Evolutionary conservation across 2,888 invertebrate species (phyloP).

Genomic region (Quadroppia sp.): DNA sequence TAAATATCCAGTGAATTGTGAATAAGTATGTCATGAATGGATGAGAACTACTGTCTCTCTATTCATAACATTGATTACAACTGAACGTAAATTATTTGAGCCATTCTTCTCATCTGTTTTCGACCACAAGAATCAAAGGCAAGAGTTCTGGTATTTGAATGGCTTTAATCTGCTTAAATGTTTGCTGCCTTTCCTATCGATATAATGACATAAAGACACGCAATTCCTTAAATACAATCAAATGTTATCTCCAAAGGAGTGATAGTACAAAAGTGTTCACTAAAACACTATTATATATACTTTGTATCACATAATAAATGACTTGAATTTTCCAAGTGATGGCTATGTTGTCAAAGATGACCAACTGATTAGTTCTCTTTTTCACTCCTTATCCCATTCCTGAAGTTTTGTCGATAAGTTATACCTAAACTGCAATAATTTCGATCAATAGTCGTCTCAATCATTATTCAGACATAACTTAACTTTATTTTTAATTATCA

Average conservation of each 20-base stretch:
- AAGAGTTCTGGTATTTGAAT: neutral
- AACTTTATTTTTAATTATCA: too few relatives aligned
- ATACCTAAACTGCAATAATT: neutral
- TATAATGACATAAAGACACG: slow-evolving; percentile 9
- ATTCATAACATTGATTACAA: too few relatives aligned
- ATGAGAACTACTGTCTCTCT: too few relatives aligned
- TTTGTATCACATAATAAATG: slow-evolving; percentile 14
- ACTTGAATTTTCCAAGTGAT: neutral
- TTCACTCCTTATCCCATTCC: neutral
- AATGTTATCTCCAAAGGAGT: neutral
- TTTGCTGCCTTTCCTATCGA: neutral
- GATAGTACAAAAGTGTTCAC: slow-evolving; percentile 8
- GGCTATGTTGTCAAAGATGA: neutral
- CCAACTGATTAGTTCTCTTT: neutral
- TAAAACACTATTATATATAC: neutral
- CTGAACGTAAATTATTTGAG: too few relatives aligned
- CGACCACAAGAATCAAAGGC: neutral
- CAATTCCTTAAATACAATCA: slow-evolving; percentile 17
- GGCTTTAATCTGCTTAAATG: slow-evolving; percentile 1
- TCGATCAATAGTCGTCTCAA: neutral
- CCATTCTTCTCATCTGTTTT: neutral
- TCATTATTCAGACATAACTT: neutral
- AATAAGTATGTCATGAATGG: too few relatives aligned
- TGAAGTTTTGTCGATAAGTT: neutral
- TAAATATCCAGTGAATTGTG: too few relatives aligned